phyloP scores from a whole-genome alignment of 35 echinoderm and acorn worm genomes.

The Eucidaris tribuloides region DNA sequence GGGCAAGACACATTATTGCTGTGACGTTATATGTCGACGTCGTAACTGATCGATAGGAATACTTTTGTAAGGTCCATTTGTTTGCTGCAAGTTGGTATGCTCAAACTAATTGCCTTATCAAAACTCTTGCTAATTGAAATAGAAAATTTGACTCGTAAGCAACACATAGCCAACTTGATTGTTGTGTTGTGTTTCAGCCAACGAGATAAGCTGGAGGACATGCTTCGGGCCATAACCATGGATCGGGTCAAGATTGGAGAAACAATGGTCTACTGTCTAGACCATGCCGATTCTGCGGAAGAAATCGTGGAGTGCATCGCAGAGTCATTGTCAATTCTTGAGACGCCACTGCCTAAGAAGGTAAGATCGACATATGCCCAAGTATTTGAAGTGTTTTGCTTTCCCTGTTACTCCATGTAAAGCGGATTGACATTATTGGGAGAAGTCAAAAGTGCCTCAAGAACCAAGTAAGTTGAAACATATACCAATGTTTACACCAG shows the following conservation, averaged over 20 bases:
- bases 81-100: not conserved
- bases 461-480: no score
- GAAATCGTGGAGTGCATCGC: conserved; percentile 99
- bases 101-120: not conserved
- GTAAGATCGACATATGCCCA: no score
- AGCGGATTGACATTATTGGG: no score
- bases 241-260: conserved; percentile 82
- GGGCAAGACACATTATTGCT: no score
- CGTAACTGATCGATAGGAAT: no score
- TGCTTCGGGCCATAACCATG: conserved; percentile 68
- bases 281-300: conserved; percentile 83
- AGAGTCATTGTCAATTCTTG: conserved; percentile 77
- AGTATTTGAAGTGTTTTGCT: no score
- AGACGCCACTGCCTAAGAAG: conserved; percentile 98
- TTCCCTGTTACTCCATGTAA: no score
- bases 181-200: conserved; percentile 60
- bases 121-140: not conserved
- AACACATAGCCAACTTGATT: not conserved
- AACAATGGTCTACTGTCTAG: conserved; percentile 87
- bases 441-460: no score
- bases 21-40: no score
- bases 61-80: no score
- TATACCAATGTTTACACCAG: no score
- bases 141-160: no score
- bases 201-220: conserved; percentile 93